Evolutionary conservation across 2,797 vertebrate species (phyloP), one percentile per base, ranked within the genome.

Genomic region (Parotocinclus haroldoi): DNA sequence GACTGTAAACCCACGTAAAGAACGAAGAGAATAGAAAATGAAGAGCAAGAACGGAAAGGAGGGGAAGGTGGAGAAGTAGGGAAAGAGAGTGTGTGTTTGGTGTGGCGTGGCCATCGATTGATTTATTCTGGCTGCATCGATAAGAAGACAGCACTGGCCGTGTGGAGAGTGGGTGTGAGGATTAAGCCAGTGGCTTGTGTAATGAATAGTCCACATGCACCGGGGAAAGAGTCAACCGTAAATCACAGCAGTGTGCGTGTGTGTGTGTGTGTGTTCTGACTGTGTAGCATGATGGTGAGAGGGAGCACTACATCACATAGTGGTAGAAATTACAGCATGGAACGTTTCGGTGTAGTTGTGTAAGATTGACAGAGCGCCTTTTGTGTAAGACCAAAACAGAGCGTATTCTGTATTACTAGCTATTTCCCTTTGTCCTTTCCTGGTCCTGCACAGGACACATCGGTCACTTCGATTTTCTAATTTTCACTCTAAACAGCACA

Each of bases 111-210:
- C 37, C 53, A 60, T 64, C 54, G 71, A 77, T 73, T 72, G 58
- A 69, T 74, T 73, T 76, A 87, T 86, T 87, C 87, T 86, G 85
- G 77, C 85, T 77, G 78, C 85, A 91, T 89, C 78, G 87, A 90
- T 87, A 80, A 75, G 77, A 77, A 79, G 88, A 88, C 87, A 84
- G 84, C 75, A 78, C 78, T 72, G 82, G 84, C 82, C 79, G 77
- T 79, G 80, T 68, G 69, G 53, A 54, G 68, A 72, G 62, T 69
- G 54, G 49, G 39, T 58, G 40, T 44, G 63, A 65, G 73, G 73
- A 71, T 69, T 66, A 69, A 66, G 54, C 80, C 82, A 74, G 45
- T 79, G 80, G 79, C 79, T 71, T 70, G 69, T 83, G 80, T 80
- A 82, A 86, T 85, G 79, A 82, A 85, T 82, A 65, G 56, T 73